Base-by-base conservation (phyloP, 2,113 vertebrate species). In the Natator depressus region DNA sequence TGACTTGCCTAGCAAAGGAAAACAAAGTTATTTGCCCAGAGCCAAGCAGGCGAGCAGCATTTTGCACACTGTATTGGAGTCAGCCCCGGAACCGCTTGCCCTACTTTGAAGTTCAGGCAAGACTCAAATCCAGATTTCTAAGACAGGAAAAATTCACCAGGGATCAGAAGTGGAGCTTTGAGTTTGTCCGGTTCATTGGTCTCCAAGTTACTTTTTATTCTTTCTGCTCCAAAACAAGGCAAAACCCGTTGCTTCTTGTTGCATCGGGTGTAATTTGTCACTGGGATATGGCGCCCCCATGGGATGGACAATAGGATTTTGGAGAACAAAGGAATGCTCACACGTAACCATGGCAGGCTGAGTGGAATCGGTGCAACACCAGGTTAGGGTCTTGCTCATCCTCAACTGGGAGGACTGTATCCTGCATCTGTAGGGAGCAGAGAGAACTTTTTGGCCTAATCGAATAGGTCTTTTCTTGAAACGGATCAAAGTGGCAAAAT, bases 381-480 rank as follows among this genome's bases (percentile, higher is more conserved):
- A 78, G 42, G 75, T 78, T 47, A 47, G 6, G 38, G 6, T 29
- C 75, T 46, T 42, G 42, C 65, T 38, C 25, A 13, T 27, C 11
- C 75, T 78, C 42, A 47, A 12, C 10, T 25, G 42, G 42, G 5
- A 16, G 42, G 12, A 13, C 13, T 25, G 17, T 0, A 4, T n/a
- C 17, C 9, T 82, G 72, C 27, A 81, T 20, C 17, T n/a, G 50
- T 10, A 55, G 27, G 47, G 31, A n/a, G 13, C 19, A 80, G 62
- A 55, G 29, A 35, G 50, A 27, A 53, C 57, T 14, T 1, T 12
- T 10, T 50, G 42, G 69, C 22, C 5, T 84, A 17, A 35, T 31
- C 1, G 1, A 86, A 24, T 1, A 14, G 3, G 0, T 65, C 62
- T 76, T 10, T 47, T 42, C 47, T 46, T 25, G n/a, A 53, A 22